Evolutionary conservation across 2,113 vertebrate species (phyloP).

Genomic region (Microcebus lehilahytsara): DNA sequence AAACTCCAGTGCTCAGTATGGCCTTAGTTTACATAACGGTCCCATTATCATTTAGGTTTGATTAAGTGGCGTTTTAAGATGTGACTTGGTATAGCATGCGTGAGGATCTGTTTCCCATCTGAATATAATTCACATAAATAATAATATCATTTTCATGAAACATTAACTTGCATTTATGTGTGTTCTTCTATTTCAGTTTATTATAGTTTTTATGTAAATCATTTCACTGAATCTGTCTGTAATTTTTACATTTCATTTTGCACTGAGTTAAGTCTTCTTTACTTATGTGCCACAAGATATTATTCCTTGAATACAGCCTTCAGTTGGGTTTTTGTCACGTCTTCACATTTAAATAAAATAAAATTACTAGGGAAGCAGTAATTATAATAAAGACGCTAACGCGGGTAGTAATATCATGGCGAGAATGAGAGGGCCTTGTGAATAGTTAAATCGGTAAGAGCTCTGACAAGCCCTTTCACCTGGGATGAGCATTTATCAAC

Average conservation of each 20-base stretch:
- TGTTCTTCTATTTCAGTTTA: neutral
- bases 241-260: neutral
- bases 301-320: neutral
- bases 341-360: neutral
- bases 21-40: neutral
- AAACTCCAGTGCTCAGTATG: neutral
- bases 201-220: conserved; percentile 3
- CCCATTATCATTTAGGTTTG: neutral
- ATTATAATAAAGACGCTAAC: neutral
- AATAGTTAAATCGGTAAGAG: neutral
- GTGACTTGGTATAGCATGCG: neutral
- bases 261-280: neutral
- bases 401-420: neutral
- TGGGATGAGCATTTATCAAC: neutral
- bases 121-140: conserved; percentile 16
- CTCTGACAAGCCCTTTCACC: neutral
- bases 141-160: neutral
- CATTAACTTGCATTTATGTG: neutral
- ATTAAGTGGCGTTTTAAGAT: neutral
- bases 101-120: neutral
- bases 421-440: neutral
- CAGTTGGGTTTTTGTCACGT: neutral
- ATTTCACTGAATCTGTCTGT: neutral
- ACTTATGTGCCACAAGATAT: neutral
- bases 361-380: neutral